These are phyloP conservation scores for Drosophila borborema DNA, from an alignment of 2,888 invertebrate species.

Conservation along the genomic window DNA sequence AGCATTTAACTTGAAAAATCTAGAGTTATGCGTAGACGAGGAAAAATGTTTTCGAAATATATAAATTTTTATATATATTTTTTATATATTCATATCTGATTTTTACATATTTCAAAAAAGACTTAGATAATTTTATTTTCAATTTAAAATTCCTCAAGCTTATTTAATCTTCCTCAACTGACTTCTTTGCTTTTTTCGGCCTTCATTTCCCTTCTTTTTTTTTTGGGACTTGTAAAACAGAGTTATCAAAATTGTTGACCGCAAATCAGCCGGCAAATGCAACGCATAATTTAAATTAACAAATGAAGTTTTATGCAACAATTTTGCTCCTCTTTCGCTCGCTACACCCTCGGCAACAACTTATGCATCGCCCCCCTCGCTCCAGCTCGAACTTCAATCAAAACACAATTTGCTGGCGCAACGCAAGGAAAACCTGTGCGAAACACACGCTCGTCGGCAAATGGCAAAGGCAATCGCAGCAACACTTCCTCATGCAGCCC, in stretches of 20 bases:
- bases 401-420: conserved; percentile 70
- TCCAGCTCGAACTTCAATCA: conserved; percentile 68
- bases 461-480: conserved; percentile 60
- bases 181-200: neutral
- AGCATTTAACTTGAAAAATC: neutral
- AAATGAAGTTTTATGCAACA: conserved; percentile 57
- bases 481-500: conserved; percentile 34
- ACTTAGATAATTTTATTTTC: neutral
- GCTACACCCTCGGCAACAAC: neutral
- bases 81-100: too few species aligned
- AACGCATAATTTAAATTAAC: conserved; percentile 66
- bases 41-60: neutral
- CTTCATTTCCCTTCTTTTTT: neutral
- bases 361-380: neutral
- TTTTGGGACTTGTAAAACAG: conserved; percentile 43
- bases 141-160: neutral
- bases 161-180: neutral
- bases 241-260: conserved; percentile 65
- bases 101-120: neutral
- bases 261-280: conserved; percentile 52
- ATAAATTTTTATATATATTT: too few species aligned
- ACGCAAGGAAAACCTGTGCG: conserved; percentile 61
- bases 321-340: neutral
- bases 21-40: too few species aligned
- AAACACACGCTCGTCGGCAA: conserved; percentile 66